Evolutionary conservation across 2,113 vertebrate species (phyloP).

Genomic region (Aplodontia rufa): DNA sequence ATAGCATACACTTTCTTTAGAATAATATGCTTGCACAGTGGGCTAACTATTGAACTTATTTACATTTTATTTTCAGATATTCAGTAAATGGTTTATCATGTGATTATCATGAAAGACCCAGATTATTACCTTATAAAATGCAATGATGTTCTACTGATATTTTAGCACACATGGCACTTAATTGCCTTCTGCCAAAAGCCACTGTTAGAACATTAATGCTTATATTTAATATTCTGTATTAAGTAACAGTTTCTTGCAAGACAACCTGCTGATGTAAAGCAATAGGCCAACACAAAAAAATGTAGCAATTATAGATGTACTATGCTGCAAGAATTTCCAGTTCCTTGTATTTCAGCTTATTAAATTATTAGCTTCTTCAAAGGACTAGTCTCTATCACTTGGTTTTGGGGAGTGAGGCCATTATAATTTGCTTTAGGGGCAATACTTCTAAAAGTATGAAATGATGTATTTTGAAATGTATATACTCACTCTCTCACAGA

Average conservation of each 20-base stretch:
- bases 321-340: conserved; percentile 39
- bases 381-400: conserved; percentile 33
- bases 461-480: conserved; percentile 56
- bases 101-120: conserved; percentile 45
- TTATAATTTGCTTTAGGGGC: conserved; percentile 38
- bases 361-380: conserved; percentile 57
- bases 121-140: neutral
- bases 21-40: neutral
- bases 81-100: neutral
- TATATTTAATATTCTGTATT: conserved; percentile 56
- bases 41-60: neutral
- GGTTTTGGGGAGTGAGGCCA: neutral
- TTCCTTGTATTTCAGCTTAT: conserved; percentile 7
- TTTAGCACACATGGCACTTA: neutral
- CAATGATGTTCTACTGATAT: neutral
- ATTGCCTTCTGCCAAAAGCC: neutral
- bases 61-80: neutral
- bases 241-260: conserved; percentile 51
- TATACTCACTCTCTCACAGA: neutral
- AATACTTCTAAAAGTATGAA: conserved; percentile 19
- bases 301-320: conserved; percentile 36
- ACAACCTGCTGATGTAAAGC: conserved; percentile 59
- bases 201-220: neutral
- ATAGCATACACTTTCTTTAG: neutral
- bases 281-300: conserved; percentile 26